phyloP scores from a whole-genome alignment of 2,888 invertebrate species.

The Lithophane leautieri region DNA sequence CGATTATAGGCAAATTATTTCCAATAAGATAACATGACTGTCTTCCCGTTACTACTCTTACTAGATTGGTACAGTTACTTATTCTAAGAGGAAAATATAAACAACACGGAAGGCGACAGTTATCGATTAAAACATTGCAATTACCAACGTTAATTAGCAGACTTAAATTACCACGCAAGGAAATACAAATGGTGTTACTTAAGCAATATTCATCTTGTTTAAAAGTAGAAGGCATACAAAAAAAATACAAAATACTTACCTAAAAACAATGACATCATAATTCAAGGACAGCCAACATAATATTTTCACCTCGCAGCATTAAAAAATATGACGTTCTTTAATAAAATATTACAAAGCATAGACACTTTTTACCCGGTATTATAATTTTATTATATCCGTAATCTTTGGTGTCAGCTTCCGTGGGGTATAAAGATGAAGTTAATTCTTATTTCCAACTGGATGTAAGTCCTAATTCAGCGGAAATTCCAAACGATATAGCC shows the following conservation, averaged over 20 bases:
- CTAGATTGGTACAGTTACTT: not conserved
- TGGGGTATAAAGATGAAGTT: constrained; percentile 37
- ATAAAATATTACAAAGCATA: constrained; percentile 27
- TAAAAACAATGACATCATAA: not conserved
- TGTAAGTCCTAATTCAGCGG: constrained; percentile 41
- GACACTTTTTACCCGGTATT: constrained; percentile 29
- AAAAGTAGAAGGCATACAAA: not conserved
- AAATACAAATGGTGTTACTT: constrained; percentile 5
- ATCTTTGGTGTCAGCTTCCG: constrained; percentile 35
- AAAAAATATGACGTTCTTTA: constrained; percentile 11
- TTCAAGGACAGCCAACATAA: not conserved
- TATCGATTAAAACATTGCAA: constrained; percentile 3
- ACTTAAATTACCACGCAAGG: constrained; percentile 4
- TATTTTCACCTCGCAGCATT: constrained; percentile 21
- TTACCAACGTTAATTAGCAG: not conserved
- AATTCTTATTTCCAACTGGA: constrained; percentile 58
- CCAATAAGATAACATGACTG: not conserved
- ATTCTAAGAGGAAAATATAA: not conserved
- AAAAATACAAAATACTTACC: constrained; percentile 6
- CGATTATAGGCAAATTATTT: not conserved
- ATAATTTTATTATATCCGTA: constrained; percentile 45
- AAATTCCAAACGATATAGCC: constrained; percentile 37
- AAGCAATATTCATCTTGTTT: constrained; percentile 15
- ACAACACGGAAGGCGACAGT: not conserved
- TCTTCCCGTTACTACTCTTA: not conserved